Conservation (phyloP, 35 echinoderm and acorn worm species). For the Anneissia japonica region DNA sequence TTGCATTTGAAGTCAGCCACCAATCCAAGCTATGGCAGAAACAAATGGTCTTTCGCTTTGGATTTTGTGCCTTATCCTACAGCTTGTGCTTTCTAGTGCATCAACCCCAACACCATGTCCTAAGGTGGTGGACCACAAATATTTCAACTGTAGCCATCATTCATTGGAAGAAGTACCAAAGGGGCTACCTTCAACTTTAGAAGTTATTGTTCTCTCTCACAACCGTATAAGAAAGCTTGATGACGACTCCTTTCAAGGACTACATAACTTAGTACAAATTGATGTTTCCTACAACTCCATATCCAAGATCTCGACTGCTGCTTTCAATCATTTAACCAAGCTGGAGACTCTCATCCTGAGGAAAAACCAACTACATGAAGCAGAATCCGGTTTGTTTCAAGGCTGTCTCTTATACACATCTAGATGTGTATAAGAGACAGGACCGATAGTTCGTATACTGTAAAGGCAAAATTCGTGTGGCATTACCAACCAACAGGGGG, state of each 20-base stretch:
- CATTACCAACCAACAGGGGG: not conserved
- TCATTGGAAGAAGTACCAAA: not conserved
- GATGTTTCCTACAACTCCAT: not conserved
- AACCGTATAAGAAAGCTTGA: not conserved
- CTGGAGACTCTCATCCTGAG: not conserved
- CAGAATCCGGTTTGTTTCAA: not conserved
- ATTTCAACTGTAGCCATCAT: not conserved
- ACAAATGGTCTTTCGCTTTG: not conserved
- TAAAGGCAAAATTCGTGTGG: no score
- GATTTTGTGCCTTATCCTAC: not conserved
- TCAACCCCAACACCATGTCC: not conserved
- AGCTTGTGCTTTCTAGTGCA: not conserved
- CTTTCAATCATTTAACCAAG: not conserved
- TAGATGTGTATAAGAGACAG: not conserved
- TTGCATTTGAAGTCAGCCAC: no score
- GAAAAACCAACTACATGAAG: not conserved
- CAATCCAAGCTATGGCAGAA: not conserved
- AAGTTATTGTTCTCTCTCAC: not conserved
- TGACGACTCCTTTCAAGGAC: not conserved
- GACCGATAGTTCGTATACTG: not conserved
- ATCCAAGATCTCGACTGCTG: not conserved
- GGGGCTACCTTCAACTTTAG: not conserved
- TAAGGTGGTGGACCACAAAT: not conserved
- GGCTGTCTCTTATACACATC: not conserved
- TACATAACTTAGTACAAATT: not conserved